Evolutionary conservation across 2,888 invertebrate genomes (phyloP), one percentile per base, ranked within the genome.

Genomic region (Caenorhabditis sp.): DNA sequence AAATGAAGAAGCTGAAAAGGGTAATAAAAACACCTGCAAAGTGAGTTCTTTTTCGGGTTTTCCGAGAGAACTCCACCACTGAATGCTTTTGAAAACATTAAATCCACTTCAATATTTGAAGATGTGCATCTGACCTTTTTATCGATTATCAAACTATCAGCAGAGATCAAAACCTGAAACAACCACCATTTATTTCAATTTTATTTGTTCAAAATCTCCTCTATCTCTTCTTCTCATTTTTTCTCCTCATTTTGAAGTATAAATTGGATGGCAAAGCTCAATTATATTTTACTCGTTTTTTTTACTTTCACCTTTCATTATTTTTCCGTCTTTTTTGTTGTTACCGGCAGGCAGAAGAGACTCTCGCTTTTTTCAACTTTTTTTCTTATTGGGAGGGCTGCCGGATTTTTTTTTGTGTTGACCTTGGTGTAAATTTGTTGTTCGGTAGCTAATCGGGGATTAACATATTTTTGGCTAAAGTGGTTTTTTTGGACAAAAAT

Each of bases 11-110:
- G 36, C 5, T 36, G 5, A 36, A 5, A 5, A 36, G 5, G 7
- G 10, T 36, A 43, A 43, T 7, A 43, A 43, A 43, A 12, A 7
- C 26, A 73, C 73, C 68, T 65, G 68, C 73, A 73, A 56, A 62
- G 68, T 54, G 68, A 65, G 65, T 68, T 67, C 52, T 73, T 73
- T 52, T 57, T 68, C 8, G 68, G 62, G 52, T 80, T 81, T 67
- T 83, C 81, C 8, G 83, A 78, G 62, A 83, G 78, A 43, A 84
- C 70, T 21, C 82, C 78, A 10, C 84, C 83, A 31, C 64, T 63
- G 63, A 84, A 84, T 21, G 69, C 64, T 49, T 64, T 61, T 10
- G 61, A 21, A 58, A 83, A 84, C 10, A 70, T 67, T 3, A 84
- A 63, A 7, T 67, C 64, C 10, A 84, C 80, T 31, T 79, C 77